Evolutionary conservation across 30 jellyfish, hydroid and myxozoan genomes (phyloP), one percentile per base, ranked within the genome.

Genomic region (Cassiopea andromeda): DNA sequence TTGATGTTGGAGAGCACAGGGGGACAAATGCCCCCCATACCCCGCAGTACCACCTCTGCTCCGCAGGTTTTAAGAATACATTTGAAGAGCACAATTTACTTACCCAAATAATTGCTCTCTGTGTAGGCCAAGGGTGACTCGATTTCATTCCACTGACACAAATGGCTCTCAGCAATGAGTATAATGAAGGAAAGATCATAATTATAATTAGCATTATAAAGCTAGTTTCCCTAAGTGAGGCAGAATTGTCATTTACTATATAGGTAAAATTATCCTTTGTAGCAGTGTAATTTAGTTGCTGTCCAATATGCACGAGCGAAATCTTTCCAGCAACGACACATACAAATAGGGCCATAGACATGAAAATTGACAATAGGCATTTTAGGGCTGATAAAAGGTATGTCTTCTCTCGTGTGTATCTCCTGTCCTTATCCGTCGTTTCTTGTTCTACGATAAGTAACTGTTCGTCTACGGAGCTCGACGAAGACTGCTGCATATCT

Each of bases 41-140:
- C 38, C 38, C 38, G 38, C 38, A 27, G 38, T 27, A 0, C 38
- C 38, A 27, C 0, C 0, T 0, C 38, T 27, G 38, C 38, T 27
- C 38, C 38, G 38, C 38, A 27, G 38, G 38, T 27, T 27, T 27
- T 27, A 27, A 27, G 38, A 27, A 27, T 27, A 27, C 38, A 27
- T 27, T 27, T 27, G 38, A 27, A 27, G 38, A 0, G 38, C 38
- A 58, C 69, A 75, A 45, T 16, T 14, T 16, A 60, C 87, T 46
- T 82, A 94, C 98, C 98, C 98, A 94, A 18, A 81, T 59, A 45
- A 94, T 81, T 18, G 98, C 98, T 18, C 72, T 77, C 77, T 77
- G 58, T 19, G 98, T 82, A 9, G 98, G 98, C 98, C 98, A 94
- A 2, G 98, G 98, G 69, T 94, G 98, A n/a, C 97, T 85, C 5